Percentiles rank a stretch among this genome's conserved stretches.
phyloP scores from a whole-genome alignment of 2,113 vertebrate genomes.

The Saccopteryx bilineata region DNA sequence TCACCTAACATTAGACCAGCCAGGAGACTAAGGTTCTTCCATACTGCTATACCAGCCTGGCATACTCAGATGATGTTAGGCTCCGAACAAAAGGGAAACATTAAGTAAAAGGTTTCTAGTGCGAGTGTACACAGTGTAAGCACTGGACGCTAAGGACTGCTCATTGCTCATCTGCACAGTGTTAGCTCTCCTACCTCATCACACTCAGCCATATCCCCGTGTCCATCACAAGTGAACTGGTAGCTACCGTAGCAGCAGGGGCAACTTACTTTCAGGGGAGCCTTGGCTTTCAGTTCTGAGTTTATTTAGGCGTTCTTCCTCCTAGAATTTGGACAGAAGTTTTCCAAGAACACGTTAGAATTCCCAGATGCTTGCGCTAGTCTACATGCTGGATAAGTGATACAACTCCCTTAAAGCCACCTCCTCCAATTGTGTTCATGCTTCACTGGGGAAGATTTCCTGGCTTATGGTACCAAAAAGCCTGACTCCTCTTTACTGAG shows the following conservation, averaged over 20 bases:
- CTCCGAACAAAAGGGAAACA: not conserved
- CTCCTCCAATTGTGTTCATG: not conserved
- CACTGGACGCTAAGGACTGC: not conserved
- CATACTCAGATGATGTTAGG: not conserved
- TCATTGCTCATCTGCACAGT: not conserved
- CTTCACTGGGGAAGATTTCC: not conserved
- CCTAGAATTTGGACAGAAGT: constrained; percentile 85
- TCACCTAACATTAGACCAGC: not conserved
- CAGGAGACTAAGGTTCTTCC: not conserved
- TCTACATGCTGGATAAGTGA: not conserved
- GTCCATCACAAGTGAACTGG: not conserved
- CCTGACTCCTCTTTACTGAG: not conserved
- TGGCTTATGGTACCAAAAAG: not conserved
- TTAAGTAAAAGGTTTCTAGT: not conserved
- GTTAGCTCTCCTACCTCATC: not conserved
- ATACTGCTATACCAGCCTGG: not conserved
- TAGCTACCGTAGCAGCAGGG: not conserved
- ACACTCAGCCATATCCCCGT: not conserved
- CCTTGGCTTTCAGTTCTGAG: constrained; percentile 91
- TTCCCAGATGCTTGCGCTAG: not conserved
- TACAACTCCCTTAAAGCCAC: not conserved
- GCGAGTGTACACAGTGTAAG: not conserved
- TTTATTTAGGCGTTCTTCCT: constrained; percentile 95
- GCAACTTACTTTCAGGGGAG: constrained; percentile 93
- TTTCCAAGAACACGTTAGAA: constrained; percentile 76